Evolutionary conservation across 2,888 invertebrate genomes (phyloP).

Genomic region (Amaurobius ferox): DNA sequence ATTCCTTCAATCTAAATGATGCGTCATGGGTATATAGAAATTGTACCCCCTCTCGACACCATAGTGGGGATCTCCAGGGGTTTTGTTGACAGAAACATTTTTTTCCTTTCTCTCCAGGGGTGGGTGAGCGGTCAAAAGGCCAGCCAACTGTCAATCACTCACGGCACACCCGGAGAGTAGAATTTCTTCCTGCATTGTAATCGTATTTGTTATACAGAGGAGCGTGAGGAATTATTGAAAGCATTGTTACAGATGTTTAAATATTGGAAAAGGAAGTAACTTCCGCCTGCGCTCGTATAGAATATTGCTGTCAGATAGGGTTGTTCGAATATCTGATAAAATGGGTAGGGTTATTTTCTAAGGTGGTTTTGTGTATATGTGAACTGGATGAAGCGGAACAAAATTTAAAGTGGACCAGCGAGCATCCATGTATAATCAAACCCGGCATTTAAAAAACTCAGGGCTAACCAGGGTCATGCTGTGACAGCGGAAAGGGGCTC

Average conservation of each 20-base stretch:
- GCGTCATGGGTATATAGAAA: neutral
- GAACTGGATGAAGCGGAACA: too few species aligned
- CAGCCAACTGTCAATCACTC: constrained; percentile 48
- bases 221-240: neutral
- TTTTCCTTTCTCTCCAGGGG: neutral
- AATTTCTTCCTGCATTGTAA: constrained; percentile 24
- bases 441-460: too few species aligned
- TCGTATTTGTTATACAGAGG: constrained; percentile 5
- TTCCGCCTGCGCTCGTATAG: too few species aligned
- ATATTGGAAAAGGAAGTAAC: neutral
- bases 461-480: too few species aligned
- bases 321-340: too few species aligned
- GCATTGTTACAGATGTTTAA: neutral
- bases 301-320: too few species aligned
- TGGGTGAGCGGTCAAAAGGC: constrained; percentile 40
- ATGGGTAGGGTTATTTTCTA: too few species aligned
- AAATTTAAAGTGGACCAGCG: too few species aligned
- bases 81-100: constrained; percentile 3
- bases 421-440: too few species aligned
- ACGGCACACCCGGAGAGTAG: neutral
- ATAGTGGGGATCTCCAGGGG: neutral
- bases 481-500: too few species aligned
- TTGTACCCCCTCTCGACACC: neutral
- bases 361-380: too few species aligned
- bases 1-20: neutral